These are phyloP conservation scores for Trissolcus basalis DNA, from an alignment of 1,140 invertebrate genomes.

Conservation along the genomic window DNA sequence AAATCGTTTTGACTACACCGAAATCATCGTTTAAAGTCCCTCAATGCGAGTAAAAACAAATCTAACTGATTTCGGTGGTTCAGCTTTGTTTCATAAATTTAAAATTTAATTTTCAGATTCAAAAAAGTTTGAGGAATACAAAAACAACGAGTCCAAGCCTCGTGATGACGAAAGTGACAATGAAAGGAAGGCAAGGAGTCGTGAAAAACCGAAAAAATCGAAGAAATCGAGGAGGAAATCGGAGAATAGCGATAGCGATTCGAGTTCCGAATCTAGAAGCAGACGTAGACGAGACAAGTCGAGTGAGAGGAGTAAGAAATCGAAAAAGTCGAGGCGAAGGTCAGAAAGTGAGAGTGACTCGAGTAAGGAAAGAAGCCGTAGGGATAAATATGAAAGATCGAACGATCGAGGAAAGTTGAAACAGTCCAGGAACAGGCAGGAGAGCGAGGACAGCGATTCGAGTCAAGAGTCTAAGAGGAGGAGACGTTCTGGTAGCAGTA, in stretches of 20 bases:
- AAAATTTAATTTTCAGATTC: conserved; percentile 78
- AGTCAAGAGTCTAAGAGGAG: conserved; percentile 58
- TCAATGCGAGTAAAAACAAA: conserved; percentile 4
- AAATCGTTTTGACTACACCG: too few relatives aligned
- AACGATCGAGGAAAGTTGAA: conserved; percentile 56
- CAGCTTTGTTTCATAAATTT: conserved; percentile 64
- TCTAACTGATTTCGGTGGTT: conserved; percentile 19
- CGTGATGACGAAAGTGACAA: conserved; percentile 37
- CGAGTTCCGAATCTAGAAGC: background rate
- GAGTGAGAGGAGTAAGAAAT: conserved; percentile 55
- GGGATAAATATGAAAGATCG: conserved; percentile 27
- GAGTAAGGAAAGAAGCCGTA: background rate
- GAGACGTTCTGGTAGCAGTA: conserved; percentile 64
- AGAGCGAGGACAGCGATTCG: conserved; percentile 50
- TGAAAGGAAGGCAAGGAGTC: too few relatives aligned
- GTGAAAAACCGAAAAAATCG: conserved; percentile 14
- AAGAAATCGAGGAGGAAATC: background rate
- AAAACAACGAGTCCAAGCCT: conserved; percentile 67
- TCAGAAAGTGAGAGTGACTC: conserved; percentile 48
- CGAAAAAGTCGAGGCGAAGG: conserved; percentile 47
- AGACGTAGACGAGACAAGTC: conserved; percentile 24
- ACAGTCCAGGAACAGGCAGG: conserved; percentile 43
- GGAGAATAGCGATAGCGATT: too few relatives aligned
- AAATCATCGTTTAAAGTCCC: conserved; percentile 69
- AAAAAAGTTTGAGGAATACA: conserved; percentile 82